Percentiles rank a stretch among this genome's conserved stretches.
These are phyloP conservation scores for Alcedo quadribrachys DNA, from an alignment of 2,797 vertebrate species.

Conservation along the genomic window DNA sequence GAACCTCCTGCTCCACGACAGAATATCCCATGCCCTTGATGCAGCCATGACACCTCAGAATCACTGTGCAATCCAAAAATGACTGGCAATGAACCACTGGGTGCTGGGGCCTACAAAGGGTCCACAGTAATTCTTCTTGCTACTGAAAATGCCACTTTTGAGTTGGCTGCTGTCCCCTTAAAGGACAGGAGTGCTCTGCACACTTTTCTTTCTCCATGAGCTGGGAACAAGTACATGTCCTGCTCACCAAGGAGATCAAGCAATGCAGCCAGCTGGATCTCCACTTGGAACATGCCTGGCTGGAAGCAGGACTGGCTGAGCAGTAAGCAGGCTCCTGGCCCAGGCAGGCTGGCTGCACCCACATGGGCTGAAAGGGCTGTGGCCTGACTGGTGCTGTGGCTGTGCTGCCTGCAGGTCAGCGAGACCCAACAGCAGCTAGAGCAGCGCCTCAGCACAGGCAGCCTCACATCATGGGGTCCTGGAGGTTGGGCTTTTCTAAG, in stretches of 20 bases:
- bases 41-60: background rate
- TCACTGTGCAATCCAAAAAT: background rate
- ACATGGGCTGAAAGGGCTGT: too few relatives aligned
- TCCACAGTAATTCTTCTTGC: background rate
- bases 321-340: background rate
- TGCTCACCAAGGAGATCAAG: background rate
- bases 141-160: background rate
- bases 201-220: background rate
- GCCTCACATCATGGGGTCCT: rapidly evolving
- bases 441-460: background rate
- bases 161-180: background rate
- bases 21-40: background rate
- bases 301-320: background rate
- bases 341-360: background rate
- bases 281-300: background rate
- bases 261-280: background rate
- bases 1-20: background rate
- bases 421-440: background rate
- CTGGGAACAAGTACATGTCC: background rate
- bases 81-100: background rate
- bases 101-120: background rate
- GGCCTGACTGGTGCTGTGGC: background rate
- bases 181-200: background rate
- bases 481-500: background rate
- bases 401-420: background rate